A percentile compares a stretch with the other conserved stretches of the same genome.
Evolutionary conservation across 2,113 vertebrate genomes (phyloP).

Genomic region (Petrocephalus zakoni): DNA sequence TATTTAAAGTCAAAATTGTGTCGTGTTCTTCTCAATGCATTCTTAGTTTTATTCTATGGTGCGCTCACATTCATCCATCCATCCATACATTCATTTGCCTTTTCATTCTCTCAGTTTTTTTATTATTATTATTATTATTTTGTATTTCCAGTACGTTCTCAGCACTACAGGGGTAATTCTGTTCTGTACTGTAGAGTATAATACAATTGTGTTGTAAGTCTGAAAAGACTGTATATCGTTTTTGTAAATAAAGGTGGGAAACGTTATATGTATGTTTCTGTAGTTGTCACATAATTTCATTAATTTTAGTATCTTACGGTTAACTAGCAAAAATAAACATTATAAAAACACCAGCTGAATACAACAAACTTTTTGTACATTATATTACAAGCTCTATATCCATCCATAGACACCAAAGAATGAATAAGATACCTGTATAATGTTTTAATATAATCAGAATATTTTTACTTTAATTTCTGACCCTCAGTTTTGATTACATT

Average conservation of each 20-base stretch:
- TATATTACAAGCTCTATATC: neutral
- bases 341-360: neutral
- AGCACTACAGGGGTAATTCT: neutral
- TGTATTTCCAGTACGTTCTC: neutral
- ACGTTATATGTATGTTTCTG: neutral
- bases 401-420: neutral
- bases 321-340: neutral
- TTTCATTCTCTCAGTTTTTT: neutral
- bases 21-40: neutral
- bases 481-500: neutral
- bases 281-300: neutral
- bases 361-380: neutral
- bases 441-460: neutral
- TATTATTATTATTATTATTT: neutral
- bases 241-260: constrained; percentile 29
- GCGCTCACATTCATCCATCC: neutral
- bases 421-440: neutral
- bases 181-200: constrained; percentile 23
- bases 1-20: neutral
- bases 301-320: neutral
- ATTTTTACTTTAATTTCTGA: neutral
- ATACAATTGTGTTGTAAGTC: constrained; percentile 24
- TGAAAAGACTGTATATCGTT: constrained; percentile 19
- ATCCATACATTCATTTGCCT: neutral
- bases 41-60: neutral